Percentiles rank a stretch among this genome's conserved stretches.
Evolutionary conservation across 2,797 vertebrate genomes (phyloP).

Genomic region (Gadopsis marmoratus): DNA sequence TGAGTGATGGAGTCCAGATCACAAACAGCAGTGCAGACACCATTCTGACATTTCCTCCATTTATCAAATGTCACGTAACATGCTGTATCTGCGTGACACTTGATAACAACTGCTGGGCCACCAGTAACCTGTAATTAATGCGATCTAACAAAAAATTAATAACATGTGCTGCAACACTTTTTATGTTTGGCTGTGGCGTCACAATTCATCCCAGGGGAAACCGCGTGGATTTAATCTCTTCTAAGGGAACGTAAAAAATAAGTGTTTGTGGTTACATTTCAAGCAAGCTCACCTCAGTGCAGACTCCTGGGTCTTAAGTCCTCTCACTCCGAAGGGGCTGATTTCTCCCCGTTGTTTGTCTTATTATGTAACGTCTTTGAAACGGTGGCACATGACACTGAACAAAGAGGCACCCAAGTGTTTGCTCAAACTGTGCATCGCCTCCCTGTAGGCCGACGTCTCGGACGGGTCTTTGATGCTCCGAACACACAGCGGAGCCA

Average conservation of each 20-base stretch:
- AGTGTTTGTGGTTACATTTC: slow-evolving; percentile 50
- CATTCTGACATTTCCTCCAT: slow-evolving; percentile 36
- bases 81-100: slow-evolving; percentile 22
- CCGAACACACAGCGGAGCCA: slow-evolving; percentile 67
- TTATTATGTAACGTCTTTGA: slow-evolving; percentile 74
- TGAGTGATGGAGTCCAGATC: slow-evolving; percentile 55
- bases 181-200: neutral
- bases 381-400: slow-evolving; percentile 72
- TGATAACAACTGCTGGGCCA: slow-evolving; percentile 20
- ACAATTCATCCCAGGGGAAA: neutral
- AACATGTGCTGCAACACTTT: neutral
- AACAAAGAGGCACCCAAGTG: slow-evolving; percentile 72
- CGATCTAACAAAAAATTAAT: neutral
- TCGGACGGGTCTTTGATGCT: slow-evolving; percentile 70
- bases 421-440: slow-evolving; percentile 75
- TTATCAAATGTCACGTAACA: slow-evolving; percentile 42
- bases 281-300: slow-evolving; percentile 44
- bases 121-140: slow-evolving; percentile 2
- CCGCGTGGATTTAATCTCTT: slow-evolving; percentile 18
- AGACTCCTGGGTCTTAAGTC: slow-evolving; percentile 36
- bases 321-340: slow-evolving; percentile 45
- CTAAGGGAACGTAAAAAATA: slow-evolving; percentile 46
- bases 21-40: slow-evolving; percentile 37
- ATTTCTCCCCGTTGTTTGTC: slow-evolving; percentile 61
- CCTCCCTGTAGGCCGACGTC: slow-evolving; percentile 63